Conservation (phyloP, 2,113 vertebrate genomes). For the Philantomba maxwellii region DNA sequence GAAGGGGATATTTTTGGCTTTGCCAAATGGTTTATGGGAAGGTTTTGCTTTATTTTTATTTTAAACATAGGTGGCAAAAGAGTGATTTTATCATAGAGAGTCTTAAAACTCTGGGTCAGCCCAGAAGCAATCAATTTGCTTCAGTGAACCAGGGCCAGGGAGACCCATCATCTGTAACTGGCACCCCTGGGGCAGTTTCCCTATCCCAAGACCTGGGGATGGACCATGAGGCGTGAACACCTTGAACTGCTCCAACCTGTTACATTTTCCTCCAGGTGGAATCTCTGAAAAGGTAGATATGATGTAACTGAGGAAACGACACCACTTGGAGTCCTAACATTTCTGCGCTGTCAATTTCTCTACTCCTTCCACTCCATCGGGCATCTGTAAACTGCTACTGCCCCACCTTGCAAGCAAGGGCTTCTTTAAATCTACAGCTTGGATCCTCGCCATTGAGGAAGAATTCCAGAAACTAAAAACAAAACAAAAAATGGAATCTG, state of each 20-base stretch:
- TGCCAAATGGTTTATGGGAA: not conserved
- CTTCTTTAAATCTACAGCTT: not conserved
- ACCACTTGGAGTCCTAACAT: not conserved
- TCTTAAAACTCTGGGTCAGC: not conserved
- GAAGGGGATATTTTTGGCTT: not conserved
- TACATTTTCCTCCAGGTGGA: not conserved
- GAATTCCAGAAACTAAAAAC: slow-evolving; percentile 35
- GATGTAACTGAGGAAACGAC: not conserved
- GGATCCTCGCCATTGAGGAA: not conserved
- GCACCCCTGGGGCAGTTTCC: not conserved
- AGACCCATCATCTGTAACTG: not conserved
- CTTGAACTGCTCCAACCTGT: not conserved
- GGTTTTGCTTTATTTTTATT: not conserved
- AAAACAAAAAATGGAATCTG: not conserved
- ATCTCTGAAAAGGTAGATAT: not conserved
- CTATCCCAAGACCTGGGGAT: not conserved
- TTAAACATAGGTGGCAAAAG: not conserved
- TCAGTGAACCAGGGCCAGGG: not conserved
- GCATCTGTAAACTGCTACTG: not conserved
- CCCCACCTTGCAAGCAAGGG: not conserved
- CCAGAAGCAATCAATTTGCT: not conserved
- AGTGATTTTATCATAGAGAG: not conserved
- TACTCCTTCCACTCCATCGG: not conserved
- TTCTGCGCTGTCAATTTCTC: not conserved
- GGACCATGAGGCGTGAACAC: not conserved